Evolutionary conservation across 1,140 invertebrate species (phyloP).

Genomic region (Dinoponera quadriceps): DNA sequence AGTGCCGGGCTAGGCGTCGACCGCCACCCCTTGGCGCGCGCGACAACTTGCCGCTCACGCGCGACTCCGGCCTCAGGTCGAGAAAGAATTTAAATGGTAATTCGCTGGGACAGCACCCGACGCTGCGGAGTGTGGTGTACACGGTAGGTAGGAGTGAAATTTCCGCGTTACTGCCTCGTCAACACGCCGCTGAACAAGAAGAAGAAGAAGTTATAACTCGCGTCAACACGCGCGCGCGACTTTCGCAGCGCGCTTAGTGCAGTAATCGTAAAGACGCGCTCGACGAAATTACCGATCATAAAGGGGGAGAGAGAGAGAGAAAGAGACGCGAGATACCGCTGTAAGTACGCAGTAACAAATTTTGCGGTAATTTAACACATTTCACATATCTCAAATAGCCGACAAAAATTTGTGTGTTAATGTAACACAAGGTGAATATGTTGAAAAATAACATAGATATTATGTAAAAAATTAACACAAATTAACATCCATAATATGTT

Average conservation of each 20-base stretch:
- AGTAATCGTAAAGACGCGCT: background rate
- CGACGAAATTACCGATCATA: conserved; percentile 20
- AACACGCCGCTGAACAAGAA: background rate
- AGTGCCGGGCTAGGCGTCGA: conserved; percentile 42
- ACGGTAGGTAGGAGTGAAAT: background rate
- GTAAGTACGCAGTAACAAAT: too few relatives aligned
- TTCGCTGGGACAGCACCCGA: conserved; percentile 10
- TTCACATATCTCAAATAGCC: too few relatives aligned
- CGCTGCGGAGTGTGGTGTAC: background rate
- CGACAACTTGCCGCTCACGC: background rate
- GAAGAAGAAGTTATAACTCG: conserved; percentile 31
- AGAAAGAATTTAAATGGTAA: conserved; percentile 65
- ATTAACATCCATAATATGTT: too few relatives aligned
- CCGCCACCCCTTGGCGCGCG: background rate
- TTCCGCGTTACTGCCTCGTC: conserved; percentile 30
- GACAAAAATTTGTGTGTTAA: too few relatives aligned
- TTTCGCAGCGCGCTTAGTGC: background rate
- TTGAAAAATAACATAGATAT: too few relatives aligned
- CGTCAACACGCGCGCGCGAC: too few relatives aligned
- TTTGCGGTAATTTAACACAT: too few relatives aligned
- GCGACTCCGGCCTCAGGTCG: background rate
- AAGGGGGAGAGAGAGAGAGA: background rate
- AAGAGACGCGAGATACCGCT: too few relatives aligned
- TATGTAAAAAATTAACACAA: too few relatives aligned
- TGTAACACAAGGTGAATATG: too few relatives aligned